Base-by-base conservation (phyloP, 2,113 vertebrate species). In the Chionodraco myersi region DNA sequence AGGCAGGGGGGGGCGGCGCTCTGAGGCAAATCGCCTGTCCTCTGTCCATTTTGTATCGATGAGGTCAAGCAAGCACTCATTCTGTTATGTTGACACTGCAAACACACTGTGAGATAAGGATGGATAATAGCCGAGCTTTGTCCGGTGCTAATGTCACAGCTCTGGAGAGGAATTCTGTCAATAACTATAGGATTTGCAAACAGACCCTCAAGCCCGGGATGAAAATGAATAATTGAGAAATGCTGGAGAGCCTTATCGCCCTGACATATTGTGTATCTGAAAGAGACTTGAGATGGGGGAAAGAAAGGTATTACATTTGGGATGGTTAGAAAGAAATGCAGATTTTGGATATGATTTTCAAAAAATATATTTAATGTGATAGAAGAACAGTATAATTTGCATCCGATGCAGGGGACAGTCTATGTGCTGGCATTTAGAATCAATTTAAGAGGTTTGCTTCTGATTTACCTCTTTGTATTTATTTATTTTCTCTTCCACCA, bases 61-160 rank as follows among this genome's bases (percentile, higher is more conserved):
- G 88, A 91, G 90, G 85, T 89, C 80, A 72, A 76, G 70, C 85
- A 72, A 60, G 83, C 81, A 79, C 78, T 79, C 62, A 8, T 85
- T 80, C 62, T 75, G 74, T 64, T 52, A n/a, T 82, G 82, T 87
- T 91, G 89, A 88, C 86, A 57, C 67, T 63, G 77, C 76, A 88
- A 88, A 91, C 79, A 86, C 79, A 58, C 59, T 74, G 23, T 36
- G 67, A 77, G 60, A 79, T 82, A 80, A 71, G 76, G 16, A 26
- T 44, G 82, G 73, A 82, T 83, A 72, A 84, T 78, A 59, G 69
- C 72, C 48, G 52, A 75, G 76, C 80, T 69, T 47, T 79, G 71
- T 56, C 63, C 36, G 15, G 65, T 36, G 70, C 56, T 88, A 67
- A 69, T 83, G 58, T 81, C 81, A 83, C 70, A 60, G 65, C 53